Percentiles rank a stretch among this genome's conserved stretches.
phyloP scores from a whole-genome alignment of 2,797 vertebrate genomes.

The Macrochelys suwanniensis region DNA sequence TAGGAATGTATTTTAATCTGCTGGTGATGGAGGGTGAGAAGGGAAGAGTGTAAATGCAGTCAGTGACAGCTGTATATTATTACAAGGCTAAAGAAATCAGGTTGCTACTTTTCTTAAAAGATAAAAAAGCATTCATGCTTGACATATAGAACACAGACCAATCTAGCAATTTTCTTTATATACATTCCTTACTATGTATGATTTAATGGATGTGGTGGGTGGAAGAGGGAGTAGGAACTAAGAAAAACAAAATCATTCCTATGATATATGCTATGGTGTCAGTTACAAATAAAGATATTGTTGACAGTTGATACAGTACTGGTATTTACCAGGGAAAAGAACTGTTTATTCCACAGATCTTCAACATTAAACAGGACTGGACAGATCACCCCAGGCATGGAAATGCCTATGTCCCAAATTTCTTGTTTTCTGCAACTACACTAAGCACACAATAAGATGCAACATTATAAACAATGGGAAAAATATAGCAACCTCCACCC shows the following conservation, averaged over 20 bases:
- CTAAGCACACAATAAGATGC: neutral
- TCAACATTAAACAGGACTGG: neutral
- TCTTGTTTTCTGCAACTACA: neutral
- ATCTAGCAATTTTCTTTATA: conserved; percentile 12
- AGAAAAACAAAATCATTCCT: conserved; percentile 2
- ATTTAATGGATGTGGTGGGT: conserved; percentile 37
- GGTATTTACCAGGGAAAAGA: conserved; percentile 21
- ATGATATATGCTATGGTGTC: conserved; percentile 12
- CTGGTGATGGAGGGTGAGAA: neutral
- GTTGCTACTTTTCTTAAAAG: conserved; percentile 59
- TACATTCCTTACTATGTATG: conserved; percentile 6
- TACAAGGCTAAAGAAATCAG: conserved; percentile 6
- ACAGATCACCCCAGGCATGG: neutral
- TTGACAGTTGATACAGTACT: neutral
- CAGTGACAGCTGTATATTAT: conserved; percentile 32
- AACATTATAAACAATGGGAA: neutral
- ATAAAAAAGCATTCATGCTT: conserved; percentile 26
- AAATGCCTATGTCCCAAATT: neutral
- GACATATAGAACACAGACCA: conserved; percentile 18
- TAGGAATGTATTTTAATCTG: conserved; percentile 45
- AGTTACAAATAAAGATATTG: neutral
- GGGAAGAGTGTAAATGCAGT: neutral
- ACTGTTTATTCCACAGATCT: neutral
- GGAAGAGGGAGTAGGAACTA: conserved; percentile 20
- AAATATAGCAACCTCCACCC: neutral